These are phyloP conservation scores for Dipodomys stephensi DNA, from an alignment of 2,113 vertebrate genomes.

Conservation along the genomic window DNA sequence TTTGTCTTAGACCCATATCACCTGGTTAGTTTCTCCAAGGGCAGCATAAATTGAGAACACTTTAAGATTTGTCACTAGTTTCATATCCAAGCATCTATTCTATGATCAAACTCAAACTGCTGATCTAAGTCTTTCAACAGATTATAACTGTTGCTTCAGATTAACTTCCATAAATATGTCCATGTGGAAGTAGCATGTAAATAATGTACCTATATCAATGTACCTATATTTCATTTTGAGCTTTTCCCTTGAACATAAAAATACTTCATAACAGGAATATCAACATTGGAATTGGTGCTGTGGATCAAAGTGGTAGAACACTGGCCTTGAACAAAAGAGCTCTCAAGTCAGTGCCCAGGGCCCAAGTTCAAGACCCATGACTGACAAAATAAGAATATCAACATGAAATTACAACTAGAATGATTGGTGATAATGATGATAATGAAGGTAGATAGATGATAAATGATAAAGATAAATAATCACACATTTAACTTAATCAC, in stretches of 20 bases:
- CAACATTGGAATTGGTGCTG: too few relatives aligned
- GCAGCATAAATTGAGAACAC: not conserved
- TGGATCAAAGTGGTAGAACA: too few relatives aligned
- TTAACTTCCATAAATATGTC: not conserved
- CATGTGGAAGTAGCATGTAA: not conserved
- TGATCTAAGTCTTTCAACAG: not conserved
- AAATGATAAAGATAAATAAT: not conserved
- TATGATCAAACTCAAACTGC: conserved; percentile 13
- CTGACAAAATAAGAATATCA: not conserved
- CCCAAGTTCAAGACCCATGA: too few relatives aligned
- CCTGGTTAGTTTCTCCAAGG: not conserved
- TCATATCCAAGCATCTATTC: not conserved
- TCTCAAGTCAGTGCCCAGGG: too few relatives aligned
- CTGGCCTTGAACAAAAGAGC: too few relatives aligned
- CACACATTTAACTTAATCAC: not conserved
- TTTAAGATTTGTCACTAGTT: not conserved
- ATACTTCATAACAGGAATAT: conserved; percentile 14
- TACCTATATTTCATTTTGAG: conserved; percentile 14
- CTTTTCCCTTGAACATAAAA: conserved; percentile 1
- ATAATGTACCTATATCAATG: not conserved
- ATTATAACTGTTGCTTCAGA: conserved; percentile 20
- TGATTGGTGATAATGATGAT: too few relatives aligned
- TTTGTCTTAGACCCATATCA: not conserved
- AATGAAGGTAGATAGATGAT: not conserved
- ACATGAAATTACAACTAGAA: not conserved